These are phyloP conservation scores for Drosophila yooni DNA, from an alignment of 2,888 invertebrate species.

Conservation along the genomic window DNA sequence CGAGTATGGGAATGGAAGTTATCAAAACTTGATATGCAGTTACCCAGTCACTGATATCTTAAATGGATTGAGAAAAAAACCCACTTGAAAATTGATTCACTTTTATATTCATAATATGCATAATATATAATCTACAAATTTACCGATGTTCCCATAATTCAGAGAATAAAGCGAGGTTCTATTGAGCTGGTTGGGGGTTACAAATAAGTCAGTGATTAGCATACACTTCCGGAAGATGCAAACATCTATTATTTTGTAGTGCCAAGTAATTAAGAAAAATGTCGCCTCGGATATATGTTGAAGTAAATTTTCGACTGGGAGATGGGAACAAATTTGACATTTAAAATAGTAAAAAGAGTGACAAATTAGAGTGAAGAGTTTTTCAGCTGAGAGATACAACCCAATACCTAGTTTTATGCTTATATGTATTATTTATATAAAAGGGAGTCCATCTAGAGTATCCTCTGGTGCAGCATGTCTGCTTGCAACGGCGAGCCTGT, in stretches of 20 bases:
- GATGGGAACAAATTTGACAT: neutral
- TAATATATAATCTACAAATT: neutral
- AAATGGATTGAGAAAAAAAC: neutral
- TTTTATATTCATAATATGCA: neutral
- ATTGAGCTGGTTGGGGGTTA: neutral
- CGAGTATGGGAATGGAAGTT: conserved; percentile 6
- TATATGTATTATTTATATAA: neutral
- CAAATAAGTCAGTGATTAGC: neutral
- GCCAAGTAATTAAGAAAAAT: neutral
- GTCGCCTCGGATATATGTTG: neutral
- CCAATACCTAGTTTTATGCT: neutral
- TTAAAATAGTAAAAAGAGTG: neutral
- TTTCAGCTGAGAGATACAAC: neutral
- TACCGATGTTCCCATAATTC: neutral
- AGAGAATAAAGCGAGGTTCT: neutral
- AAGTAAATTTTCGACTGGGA: neutral
- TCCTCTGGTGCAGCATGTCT: neutral
- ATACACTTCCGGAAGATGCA: neutral
- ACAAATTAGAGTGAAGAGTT: neutral
- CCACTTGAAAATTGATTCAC: neutral
- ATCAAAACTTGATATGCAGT: conserved; percentile 16
- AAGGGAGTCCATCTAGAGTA: conserved; percentile 15
- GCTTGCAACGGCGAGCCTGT: neutral
- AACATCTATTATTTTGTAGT: neutral
- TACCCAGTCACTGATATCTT: neutral